Evolutionary conservation across 92 coral and sea anemone species (phyloP).

Genomic region (Porites divaricata): DNA sequence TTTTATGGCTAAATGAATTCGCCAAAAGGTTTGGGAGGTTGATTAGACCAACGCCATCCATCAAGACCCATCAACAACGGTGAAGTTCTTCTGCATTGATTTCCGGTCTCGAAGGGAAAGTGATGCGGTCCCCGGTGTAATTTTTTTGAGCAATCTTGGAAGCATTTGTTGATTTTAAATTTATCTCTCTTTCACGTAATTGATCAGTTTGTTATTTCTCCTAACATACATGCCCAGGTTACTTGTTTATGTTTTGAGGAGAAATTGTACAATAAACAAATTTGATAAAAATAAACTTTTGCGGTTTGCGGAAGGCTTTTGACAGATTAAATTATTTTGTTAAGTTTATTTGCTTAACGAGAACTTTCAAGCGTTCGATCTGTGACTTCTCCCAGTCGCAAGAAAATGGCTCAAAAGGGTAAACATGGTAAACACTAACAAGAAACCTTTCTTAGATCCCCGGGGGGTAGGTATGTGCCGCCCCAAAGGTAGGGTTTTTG

Average conservation of each 20-base stretch:
- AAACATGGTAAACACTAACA: conserved; percentile 21
- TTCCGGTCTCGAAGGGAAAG: too few species aligned
- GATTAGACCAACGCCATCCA: conserved; percentile 21
- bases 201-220: neutral
- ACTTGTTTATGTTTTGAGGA: neutral
- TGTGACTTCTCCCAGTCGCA: conserved; percentile 1
- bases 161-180: neutral
- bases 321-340: conserved; percentile 33
- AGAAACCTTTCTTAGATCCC: neutral
- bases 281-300: conserved; percentile 30
- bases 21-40: conserved; percentile 18
- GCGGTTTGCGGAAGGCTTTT: conserved; percentile 33
- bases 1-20: conserved; percentile 32
- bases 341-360: conserved; percentile 25
- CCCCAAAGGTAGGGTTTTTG: too few species aligned
- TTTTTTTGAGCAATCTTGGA: neutral
- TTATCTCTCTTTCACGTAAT: neutral
- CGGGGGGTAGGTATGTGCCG: too few species aligned
- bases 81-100: too few species aligned
- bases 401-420: conserved; percentile 1
- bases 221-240: neutral
- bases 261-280: neutral
- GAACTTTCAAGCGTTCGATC: neutral
- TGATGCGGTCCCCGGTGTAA: neutral
- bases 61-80: neutral